Evolutionary conservation across 2,888 invertebrate genomes (phyloP).

Genomic region (Euplexia lucipara): DNA sequence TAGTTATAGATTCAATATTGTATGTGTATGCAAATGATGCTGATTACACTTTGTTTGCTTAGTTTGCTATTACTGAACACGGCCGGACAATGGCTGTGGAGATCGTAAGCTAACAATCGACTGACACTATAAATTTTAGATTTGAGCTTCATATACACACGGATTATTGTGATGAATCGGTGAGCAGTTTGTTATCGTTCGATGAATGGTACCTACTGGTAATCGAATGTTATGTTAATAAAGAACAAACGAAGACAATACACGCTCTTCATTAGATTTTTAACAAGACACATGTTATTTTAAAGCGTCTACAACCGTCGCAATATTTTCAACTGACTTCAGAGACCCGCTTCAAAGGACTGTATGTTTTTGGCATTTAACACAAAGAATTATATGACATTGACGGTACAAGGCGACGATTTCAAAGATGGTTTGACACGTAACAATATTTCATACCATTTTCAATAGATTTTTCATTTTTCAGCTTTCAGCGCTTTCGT

Average conservation of each 20-base stretch:
- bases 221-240: neutral
- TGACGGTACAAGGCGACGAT: neutral
- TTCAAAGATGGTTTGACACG: constrained; percentile 1
- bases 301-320: neutral
- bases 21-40: constrained; percentile 77
- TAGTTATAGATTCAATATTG: constrained; percentile 71
- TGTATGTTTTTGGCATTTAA: neutral
- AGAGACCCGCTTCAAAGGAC: neutral
- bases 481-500: neutral
- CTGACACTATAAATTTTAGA: constrained; percentile 55
- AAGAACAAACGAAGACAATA: neutral
- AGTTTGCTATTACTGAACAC: constrained; percentile 65
- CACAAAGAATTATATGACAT: neutral
- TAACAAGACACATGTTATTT: neutral
- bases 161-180: constrained; percentile 37
- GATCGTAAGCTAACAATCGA: constrained; percentile 55
- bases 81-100: constrained; percentile 48
- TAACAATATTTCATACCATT: neutral
- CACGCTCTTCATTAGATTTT: neutral
- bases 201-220: neutral
- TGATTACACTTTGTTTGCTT: constrained; percentile 78
- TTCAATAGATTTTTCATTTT: constrained; percentile 12
- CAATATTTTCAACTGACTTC: neutral
- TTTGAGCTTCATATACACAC: constrained; percentile 13
- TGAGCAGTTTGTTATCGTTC: constrained; percentile 16